Conservation (phyloP, 2,888 invertebrate species). For the Dryobota labecula region DNA sequence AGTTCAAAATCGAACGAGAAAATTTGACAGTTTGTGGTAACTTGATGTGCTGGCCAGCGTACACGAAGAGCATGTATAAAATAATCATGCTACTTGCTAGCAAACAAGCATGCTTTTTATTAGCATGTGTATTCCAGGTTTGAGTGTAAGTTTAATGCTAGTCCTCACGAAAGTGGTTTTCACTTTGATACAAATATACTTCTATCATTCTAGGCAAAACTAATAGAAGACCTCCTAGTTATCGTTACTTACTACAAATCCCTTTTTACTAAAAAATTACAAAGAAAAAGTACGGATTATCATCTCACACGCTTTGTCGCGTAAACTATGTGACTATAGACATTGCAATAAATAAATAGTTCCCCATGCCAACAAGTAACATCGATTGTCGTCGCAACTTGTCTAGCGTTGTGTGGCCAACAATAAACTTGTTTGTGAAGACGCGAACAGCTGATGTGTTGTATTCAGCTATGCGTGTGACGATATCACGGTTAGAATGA, state of each 20-base stretch:
- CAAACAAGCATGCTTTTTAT: too few species aligned
- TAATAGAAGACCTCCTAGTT: background rate
- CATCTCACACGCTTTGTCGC: background rate
- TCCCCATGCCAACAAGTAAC: constrained; percentile 9
- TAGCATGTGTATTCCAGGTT: too few species aligned
- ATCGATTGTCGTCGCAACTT: constrained; percentile 43
- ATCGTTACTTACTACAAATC: background rate
- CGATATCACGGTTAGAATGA: background rate
- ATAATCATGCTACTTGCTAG: too few species aligned
- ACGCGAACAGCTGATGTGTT: constrained; percentile 7
- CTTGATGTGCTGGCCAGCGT: too few species aligned
- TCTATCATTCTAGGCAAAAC: background rate
- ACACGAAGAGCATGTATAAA: too few species aligned
- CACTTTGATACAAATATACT: background rate
- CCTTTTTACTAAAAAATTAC: background rate
- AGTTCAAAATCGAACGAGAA: too few species aligned
- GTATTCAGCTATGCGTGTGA: background rate
- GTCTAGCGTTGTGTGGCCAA: constrained; percentile 33
- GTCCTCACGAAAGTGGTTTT: background rate
- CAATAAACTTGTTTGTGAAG: constrained; percentile 32
- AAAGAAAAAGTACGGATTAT: background rate
- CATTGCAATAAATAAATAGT: constrained; percentile 1
- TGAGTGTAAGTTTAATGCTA: background rate
- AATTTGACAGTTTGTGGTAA: too few species aligned
- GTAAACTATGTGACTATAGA: background rate